Percentiles rank a stretch among this genome's conserved stretches.
Conservation (phyloP, 2,113 vertebrate genomes). For the Protobothrops flavoviridis region DNA sequence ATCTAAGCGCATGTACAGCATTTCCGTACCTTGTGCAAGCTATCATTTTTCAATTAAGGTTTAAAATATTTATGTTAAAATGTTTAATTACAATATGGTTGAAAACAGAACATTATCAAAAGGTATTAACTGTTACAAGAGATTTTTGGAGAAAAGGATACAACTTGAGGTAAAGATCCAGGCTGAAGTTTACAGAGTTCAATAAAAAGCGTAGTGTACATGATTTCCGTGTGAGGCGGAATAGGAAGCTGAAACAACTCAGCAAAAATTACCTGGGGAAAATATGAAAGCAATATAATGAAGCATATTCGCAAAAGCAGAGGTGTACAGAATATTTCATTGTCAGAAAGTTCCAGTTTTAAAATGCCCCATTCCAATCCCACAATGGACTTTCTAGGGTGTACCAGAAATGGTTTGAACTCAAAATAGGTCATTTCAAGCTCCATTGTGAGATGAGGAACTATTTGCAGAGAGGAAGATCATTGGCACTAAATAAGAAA, state of each 20-base stretch:
- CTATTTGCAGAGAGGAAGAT: background rate
- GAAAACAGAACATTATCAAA: background rate
- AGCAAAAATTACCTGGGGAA: conserved; percentile 88
- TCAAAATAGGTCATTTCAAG: background rate
- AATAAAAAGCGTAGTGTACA: conserved; percentile 96
- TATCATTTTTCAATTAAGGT: conserved; percentile 75
- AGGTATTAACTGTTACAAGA: background rate
- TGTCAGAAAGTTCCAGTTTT: background rate
- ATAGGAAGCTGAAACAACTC: conserved; percentile 90
- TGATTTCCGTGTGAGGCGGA: conserved; percentile 91
- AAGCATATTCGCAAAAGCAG: background rate
- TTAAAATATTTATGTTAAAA: conserved; percentile 9
- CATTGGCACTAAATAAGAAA: background rate
- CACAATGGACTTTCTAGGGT: background rate
- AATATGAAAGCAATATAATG: background rate
- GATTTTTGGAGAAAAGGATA: conserved; percentile 80
- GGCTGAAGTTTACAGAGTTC: conserved; percentile 98
- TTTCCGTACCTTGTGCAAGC: conserved; percentile 97
- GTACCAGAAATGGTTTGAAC: background rate
- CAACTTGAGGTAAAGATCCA: conserved; percentile 95
- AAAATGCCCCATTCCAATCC: background rate
- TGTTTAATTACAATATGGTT: background rate
- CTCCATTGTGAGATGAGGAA: background rate
- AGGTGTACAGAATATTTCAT: background rate
- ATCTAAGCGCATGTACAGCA: conserved; percentile 96